These are phyloP conservation scores for Capreolus pygargus DNA, from an alignment of 2,113 vertebrate genomes.

Conservation along the genomic window DNA sequence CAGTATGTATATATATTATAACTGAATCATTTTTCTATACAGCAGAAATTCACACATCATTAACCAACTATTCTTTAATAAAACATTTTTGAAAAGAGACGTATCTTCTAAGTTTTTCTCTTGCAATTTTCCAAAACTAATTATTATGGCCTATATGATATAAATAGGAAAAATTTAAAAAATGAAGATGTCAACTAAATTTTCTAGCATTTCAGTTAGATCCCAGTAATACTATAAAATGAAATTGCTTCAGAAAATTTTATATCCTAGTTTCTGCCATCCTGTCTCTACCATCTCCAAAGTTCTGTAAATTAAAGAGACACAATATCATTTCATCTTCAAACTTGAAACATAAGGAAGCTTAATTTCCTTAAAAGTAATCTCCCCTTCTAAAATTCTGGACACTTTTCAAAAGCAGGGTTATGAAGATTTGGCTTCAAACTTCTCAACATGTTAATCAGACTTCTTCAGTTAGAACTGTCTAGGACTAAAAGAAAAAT, in stretches of 20 bases:
- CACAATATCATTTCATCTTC: background rate
- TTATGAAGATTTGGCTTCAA: background rate
- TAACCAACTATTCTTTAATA: background rate
- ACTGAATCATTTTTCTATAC: background rate
- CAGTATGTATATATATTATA: background rate
- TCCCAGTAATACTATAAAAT: background rate
- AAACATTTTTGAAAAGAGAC: background rate
- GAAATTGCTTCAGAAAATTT: background rate
- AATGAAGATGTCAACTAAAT: background rate
- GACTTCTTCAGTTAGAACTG: background rate
- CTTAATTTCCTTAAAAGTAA: slow-evolving; percentile 20
- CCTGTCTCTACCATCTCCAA: background rate
- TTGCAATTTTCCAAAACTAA: background rate
- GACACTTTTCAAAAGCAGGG: background rate
- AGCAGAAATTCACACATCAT: background rate
- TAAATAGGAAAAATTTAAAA: background rate
- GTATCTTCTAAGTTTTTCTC: background rate
- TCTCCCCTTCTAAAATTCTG: background rate
- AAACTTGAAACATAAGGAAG: slow-evolving; percentile 25
- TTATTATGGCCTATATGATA: background rate
- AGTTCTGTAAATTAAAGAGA: slow-evolving; percentile 25
- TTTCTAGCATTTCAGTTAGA: background rate
- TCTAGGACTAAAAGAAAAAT: background rate
- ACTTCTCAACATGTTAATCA: slow-evolving; percentile 1
- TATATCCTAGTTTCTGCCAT: background rate